Evolutionary conservation across 2,888 invertebrate species (phyloP).

Genomic region (Synergus laeviventris): DNA sequence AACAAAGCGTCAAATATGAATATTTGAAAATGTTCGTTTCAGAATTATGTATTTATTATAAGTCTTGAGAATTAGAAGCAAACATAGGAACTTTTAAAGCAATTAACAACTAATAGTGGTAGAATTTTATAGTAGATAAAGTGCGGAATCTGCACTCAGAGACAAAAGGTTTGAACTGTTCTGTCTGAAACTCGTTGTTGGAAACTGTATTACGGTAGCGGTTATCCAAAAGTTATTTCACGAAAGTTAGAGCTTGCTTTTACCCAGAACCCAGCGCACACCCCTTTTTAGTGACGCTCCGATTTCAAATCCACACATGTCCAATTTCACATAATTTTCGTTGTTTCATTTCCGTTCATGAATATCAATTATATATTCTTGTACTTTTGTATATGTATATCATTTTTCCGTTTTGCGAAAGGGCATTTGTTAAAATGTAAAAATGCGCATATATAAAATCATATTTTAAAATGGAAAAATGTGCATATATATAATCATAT

Average conservation of each 20-base stretch:
- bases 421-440: neutral
- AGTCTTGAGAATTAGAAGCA: neutral
- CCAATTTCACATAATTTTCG: neutral
- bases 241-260: constrained; percentile 40
- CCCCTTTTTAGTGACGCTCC: neutral
- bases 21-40: neutral
- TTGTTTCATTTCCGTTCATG: neutral
- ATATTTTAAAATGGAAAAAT: neutral
- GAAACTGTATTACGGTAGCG: constrained; percentile 45
- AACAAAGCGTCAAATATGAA: neutral
- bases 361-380: neutral
- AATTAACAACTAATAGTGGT: neutral
- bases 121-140: neutral
- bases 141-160: neutral
- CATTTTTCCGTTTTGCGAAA: neutral
- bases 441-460: neutral
- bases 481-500: neutral
- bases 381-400: neutral
- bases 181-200: constrained; percentile 33
- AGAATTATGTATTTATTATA: no score
- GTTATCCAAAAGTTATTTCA: constrained; percentile 41
- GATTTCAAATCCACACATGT: neutral
- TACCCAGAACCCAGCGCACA: constrained; percentile 31
- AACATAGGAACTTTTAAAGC: constrained; percentile 37
- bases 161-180: constrained; percentile 22